Conservation (phyloP, 2,113 vertebrate species). For the Nibea coibor region DNA sequence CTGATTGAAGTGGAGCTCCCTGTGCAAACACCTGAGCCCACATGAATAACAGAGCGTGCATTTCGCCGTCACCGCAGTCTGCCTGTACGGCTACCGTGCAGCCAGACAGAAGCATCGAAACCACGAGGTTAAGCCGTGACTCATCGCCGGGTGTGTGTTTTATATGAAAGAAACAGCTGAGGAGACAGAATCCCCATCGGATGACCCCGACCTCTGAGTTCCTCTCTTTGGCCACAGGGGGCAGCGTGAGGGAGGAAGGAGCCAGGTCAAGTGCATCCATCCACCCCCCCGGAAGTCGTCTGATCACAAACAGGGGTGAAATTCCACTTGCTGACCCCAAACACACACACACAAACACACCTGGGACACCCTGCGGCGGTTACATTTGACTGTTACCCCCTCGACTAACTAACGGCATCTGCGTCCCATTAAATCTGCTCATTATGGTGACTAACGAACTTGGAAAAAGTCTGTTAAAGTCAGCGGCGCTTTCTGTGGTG, state of each 20-base stretch:
- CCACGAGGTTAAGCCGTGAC: slow-evolving; percentile 23
- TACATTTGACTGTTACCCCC: slow-evolving; percentile 38
- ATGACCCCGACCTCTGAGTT: background rate
- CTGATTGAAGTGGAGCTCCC: background rate
- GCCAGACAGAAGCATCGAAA: background rate
- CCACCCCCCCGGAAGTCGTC: too few relatives aligned
- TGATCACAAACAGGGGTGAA: slow-evolving; percentile 24
- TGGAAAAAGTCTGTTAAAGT: background rate
- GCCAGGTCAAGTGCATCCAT: slow-evolving; percentile 1
- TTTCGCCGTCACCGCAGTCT: slow-evolving; percentile 30
- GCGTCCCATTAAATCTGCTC: slow-evolving; percentile 2
- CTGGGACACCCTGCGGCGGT: slow-evolving; percentile 15
- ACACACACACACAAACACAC: slow-evolving; percentile 49
- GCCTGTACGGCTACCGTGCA: slow-evolving; percentile 14
- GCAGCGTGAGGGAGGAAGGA: background rate
- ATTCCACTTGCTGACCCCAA: slow-evolving; percentile 31
- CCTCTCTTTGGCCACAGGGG: slow-evolving; percentile 30
- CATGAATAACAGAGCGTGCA: slow-evolving; percentile 6
- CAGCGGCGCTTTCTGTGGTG: background rate
- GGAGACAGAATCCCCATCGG: background rate
- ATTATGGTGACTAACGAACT: background rate
- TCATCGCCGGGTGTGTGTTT: background rate
- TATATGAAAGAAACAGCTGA: background rate
- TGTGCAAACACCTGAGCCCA: slow-evolving; percentile 24
- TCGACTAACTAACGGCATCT: background rate